Percentiles rank a stretch among this genome's conserved stretches.
These are phyloP conservation scores for Lysandra coridon DNA, from an alignment of 2,888 invertebrate genomes.

Conservation along the genomic window DNA sequence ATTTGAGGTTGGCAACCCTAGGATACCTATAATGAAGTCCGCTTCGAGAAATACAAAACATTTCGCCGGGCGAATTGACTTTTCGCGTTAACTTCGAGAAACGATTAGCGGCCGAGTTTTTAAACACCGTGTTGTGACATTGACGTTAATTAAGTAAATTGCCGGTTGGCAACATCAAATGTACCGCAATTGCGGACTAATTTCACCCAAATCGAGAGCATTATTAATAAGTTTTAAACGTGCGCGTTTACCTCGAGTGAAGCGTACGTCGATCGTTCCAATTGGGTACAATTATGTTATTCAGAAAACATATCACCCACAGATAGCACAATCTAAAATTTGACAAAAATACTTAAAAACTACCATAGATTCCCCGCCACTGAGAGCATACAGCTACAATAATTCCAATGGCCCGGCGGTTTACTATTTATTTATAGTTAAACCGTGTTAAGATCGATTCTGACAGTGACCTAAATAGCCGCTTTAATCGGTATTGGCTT, in stretches of 20 bases:
- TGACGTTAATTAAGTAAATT: slow-evolving; percentile 28
- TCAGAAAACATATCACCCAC: background rate
- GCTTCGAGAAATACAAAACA: slow-evolving; percentile 35
- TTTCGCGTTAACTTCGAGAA: slow-evolving; percentile 30
- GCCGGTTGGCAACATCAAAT: slow-evolving; percentile 22
- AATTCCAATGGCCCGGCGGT: background rate
- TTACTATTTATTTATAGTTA: background rate
- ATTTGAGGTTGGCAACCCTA: too few species aligned
- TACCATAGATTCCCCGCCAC: background rate
- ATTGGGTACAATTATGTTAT: background rate
- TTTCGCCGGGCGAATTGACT: slow-evolving; percentile 15
- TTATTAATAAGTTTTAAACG: slow-evolving; percentile 10
- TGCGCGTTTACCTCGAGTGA: background rate
- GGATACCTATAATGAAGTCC: slow-evolving; percentile 62
- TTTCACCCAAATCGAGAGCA: slow-evolving; percentile 15
- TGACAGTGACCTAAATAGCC: slow-evolving; percentile 12
- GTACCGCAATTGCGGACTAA: slow-evolving; percentile 23
- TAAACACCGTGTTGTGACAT: slow-evolving; percentile 14
- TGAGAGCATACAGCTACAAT: background rate
- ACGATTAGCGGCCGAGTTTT: slow-evolving; percentile 22
- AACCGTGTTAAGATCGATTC: background rate
- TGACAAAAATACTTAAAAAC: background rate
- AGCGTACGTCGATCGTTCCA: background rate
- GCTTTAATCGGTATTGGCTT: slow-evolving; percentile 9
- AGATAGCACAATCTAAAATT: background rate